A percentile compares a stretch with the other conserved stretches of the same genome.
These are phyloP conservation scores for Prionailurus viverrinus DNA, from an alignment of 2,113 vertebrate species.

Conservation along the genomic window DNA sequence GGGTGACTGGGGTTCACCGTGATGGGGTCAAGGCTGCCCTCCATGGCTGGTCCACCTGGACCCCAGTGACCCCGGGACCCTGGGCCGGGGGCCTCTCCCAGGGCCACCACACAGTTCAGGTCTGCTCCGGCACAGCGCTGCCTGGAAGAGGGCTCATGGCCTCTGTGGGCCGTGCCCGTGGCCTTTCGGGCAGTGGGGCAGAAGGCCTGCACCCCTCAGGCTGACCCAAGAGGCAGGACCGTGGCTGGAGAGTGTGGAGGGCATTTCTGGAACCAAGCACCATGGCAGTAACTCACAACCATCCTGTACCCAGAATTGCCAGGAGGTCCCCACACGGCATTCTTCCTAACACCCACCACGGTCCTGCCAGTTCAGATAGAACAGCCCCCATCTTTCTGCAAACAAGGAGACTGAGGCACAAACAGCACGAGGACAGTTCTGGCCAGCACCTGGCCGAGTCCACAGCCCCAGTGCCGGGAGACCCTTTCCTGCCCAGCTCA, in stretches of 20 bases:
- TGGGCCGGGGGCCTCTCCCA: too few relatives aligned
- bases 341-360: neutral
- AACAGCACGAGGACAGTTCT: neutral
- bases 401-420: too few relatives aligned
- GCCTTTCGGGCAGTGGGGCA: neutral
- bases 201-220: neutral
- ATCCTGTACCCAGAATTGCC: neutral
- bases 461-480: fast-evolving
- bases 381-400: neutral
- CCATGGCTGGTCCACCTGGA: too few relatives aligned
- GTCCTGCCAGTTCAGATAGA: neutral
- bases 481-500: neutral
- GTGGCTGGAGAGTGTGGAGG: neutral
- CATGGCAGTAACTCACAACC: neutral
- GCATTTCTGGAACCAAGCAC: neutral
- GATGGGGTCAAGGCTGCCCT: neutral
- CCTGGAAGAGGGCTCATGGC: neutral
- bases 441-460: neutral
- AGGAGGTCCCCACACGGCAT: neutral
- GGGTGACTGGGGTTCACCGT: neutral
- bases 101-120: neutral
- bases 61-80: neutral
- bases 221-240: neutral
- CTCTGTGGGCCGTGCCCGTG: too few relatives aligned
- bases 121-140: neutral